Conservation (phyloP, 53 echinoderm and acorn worm species). For the Glandiceps talaboti region DNA sequence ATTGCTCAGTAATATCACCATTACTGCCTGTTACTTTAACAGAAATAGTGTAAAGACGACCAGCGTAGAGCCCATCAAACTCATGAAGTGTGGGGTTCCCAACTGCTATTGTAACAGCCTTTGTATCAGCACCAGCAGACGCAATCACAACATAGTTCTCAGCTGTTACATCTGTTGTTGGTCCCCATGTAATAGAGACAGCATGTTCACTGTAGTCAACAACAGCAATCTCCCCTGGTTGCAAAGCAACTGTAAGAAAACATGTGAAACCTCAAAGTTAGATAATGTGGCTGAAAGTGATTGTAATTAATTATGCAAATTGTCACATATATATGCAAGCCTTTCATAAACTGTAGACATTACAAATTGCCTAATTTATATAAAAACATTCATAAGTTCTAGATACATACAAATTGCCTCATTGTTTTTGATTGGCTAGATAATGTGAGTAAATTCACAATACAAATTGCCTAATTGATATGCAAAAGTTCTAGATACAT, state of each 20-base stretch:
- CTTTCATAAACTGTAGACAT: too few species aligned
- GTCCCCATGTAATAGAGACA: conserved; percentile 42
- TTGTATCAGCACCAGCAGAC: background rate
- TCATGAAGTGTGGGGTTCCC: background rate
- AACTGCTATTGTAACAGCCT: background rate
- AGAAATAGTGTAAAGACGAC: background rate
- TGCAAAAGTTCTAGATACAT: too few species aligned
- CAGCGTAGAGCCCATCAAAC: background rate
- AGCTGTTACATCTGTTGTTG: conserved; percentile 8
- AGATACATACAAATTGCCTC: too few species aligned
- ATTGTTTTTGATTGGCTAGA: too few species aligned
- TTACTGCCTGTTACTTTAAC: background rate
- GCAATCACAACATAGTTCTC: conserved; percentile 14
- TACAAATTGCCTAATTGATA: too few species aligned
- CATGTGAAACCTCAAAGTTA: too few species aligned
- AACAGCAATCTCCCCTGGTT: conserved; percentile 25
- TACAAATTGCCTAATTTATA: too few species aligned
- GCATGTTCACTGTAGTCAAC: conserved; percentile 16
- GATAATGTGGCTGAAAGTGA: too few species aligned
- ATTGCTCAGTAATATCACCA: background rate
- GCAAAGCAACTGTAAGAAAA: conserved; percentile 9
- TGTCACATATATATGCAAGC: too few species aligned
- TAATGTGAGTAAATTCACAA: too few species aligned
- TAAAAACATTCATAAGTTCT: too few species aligned
- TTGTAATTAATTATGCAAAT: too few species aligned